Evolutionary conservation across 2,797 vertebrate genomes (phyloP).

Genomic region (Sebastes hopkinsi): DNA sequence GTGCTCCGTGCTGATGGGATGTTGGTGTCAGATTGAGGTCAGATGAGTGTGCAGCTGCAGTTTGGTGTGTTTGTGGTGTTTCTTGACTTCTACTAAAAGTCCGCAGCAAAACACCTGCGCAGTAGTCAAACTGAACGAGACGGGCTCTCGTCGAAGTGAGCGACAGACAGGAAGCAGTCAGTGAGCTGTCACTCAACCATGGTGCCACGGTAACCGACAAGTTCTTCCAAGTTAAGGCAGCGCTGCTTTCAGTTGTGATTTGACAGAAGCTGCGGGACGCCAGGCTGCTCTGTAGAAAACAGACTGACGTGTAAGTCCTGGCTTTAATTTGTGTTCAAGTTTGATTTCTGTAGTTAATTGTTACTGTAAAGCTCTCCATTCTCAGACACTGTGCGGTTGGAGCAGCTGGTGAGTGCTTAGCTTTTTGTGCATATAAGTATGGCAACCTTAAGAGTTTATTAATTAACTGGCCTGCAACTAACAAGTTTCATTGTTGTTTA

Average conservation of each 20-base stretch:
- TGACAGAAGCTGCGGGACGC: neutral
- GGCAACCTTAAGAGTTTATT: neutral
- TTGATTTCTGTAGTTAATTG: neutral
- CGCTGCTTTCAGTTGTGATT: slow-evolving; percentile 7
- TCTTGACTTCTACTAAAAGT: slow-evolving; percentile 22
- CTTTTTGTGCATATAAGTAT: neutral
- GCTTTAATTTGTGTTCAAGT: neutral
- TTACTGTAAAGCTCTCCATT: neutral
- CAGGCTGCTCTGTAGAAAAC: neutral
- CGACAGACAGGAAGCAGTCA: slow-evolving; percentile 59
- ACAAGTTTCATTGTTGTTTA: neutral
- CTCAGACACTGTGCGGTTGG: neutral
- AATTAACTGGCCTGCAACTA: neutral
- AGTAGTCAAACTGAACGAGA: neutral
- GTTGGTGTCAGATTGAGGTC: neutral
- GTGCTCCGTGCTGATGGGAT: neutral
- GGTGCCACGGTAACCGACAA: slow-evolving; percentile 22
- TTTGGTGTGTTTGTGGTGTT: neutral
- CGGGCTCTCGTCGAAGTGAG: slow-evolving; percentile 17
- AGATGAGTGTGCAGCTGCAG: neutral
- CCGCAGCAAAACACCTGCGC: neutral
- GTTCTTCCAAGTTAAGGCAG: neutral
- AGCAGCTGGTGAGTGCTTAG: neutral
- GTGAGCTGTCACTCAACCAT: slow-evolving; percentile 47
- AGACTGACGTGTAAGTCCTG: slow-evolving; percentile 17